phyloP scores from a whole-genome alignment of 2,113 vertebrate genomes.

The Apaloderma vittatum region DNA sequence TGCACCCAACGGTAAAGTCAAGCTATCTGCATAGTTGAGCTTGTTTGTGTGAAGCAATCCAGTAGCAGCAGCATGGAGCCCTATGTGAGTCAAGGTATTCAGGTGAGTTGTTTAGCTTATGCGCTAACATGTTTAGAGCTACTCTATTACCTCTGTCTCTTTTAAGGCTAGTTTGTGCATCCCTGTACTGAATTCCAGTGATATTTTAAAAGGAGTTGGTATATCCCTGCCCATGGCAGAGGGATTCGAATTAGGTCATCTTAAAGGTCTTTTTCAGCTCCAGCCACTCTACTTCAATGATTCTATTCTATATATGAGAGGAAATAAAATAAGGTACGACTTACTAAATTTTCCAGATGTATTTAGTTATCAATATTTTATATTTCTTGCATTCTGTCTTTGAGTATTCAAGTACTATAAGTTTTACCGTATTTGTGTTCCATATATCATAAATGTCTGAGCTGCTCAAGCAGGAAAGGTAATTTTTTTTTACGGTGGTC shows the following conservation, averaged over 20 bases:
- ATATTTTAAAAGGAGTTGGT: not conserved
- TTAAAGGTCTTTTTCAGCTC: no score
- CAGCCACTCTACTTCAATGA: no score
- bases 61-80: not conserved
- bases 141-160: not conserved
- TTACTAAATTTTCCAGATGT: not conserved
- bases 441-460: not conserved
- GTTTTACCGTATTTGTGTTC: not conserved
- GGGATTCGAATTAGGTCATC: no score
- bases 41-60: not conserved
- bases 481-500: not conserved
- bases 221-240: no score
- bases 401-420: not conserved
- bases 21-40: not conserved
- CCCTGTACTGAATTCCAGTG: not conserved
- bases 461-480: not conserved
- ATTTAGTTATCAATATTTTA: not conserved
- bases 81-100: not conserved
- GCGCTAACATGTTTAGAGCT: not conserved
- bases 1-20: not conserved
- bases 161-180: not conserved
- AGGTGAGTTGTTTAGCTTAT: not conserved
- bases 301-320: not conserved
- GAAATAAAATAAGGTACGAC: not conserved
- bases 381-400: not conserved